Evolutionary conservation across 2,113 vertebrate species (phyloP).

Genomic region (Oreochromis niloticus): DNA sequence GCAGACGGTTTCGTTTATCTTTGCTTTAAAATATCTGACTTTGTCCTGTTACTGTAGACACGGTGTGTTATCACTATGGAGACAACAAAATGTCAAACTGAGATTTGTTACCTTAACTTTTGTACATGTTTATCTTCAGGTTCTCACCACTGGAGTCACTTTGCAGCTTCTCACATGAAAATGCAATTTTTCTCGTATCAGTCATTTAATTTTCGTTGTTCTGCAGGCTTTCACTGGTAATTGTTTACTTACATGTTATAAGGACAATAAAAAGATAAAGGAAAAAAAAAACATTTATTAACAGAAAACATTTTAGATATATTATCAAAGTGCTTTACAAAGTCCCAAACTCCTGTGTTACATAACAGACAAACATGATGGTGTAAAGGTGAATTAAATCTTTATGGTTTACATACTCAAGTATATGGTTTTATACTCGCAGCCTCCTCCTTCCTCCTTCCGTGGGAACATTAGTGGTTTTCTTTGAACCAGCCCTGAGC

Average conservation of each 20-base stretch:
- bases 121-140: not conserved
- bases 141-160: not conserved
- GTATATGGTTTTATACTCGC: fast-evolving
- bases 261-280: not conserved
- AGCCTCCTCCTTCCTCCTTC: not conserved
- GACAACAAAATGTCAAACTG: not conserved
- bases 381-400: not conserved
- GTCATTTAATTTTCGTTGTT: fast-evolving
- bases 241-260: not conserved
- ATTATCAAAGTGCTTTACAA: not conserved
- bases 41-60: not conserved
- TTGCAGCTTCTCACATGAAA: not conserved
- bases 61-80: fast-evolving
- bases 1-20: not conserved
- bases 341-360: not conserved
- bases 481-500: not conserved
- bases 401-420: not conserved
- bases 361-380: fast-evolving
- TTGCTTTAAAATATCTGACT: not conserved
- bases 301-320: not conserved
- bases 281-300: fast-evolving
- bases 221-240: not conserved
- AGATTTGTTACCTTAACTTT: not conserved
- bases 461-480: not conserved
- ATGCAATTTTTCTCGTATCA: not conserved